Conservation (phyloP, 2,888 invertebrate genomes). For the Latheticus oryzae region DNA sequence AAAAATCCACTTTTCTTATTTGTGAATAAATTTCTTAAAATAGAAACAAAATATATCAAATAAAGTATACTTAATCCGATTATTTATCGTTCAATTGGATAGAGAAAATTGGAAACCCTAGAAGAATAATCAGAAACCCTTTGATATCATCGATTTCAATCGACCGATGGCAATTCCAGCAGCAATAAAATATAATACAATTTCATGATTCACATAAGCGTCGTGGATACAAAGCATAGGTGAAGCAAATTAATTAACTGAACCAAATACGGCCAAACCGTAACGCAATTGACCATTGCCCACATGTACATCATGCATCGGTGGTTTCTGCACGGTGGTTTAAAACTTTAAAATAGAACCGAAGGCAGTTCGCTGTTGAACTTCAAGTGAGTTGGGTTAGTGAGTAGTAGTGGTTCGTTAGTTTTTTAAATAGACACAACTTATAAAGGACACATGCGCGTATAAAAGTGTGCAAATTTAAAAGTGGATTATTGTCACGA, state of each 20-base stretch:
- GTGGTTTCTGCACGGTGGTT: slow-evolving; percentile 49
- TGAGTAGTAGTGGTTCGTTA: slow-evolving; percentile 46
- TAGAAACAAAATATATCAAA: no score
- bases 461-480: slow-evolving; percentile 29
- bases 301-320: slow-evolving; percentile 48
- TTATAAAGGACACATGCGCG: slow-evolving; percentile 27
- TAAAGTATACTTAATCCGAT: slow-evolving; percentile 2
- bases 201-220: neutral
- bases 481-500: slow-evolving; percentile 12
- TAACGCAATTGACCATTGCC: slow-evolving; percentile 46
- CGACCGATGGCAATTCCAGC: neutral
- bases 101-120: slow-evolving; percentile 26
- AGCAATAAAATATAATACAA: no score
- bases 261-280: slow-evolving; percentile 6
- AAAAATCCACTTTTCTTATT: no score
- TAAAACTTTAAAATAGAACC: slow-evolving; percentile 52
- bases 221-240: slow-evolving; percentile 8
- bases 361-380: slow-evolving; percentile 49
- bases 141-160: slow-evolving; percentile 6
- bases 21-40: no score
- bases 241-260: slow-evolving; percentile 20
- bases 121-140: slow-evolving; percentile 25
- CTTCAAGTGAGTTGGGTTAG: slow-evolving; percentile 47
- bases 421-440: slow-evolving; percentile 45
- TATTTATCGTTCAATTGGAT: slow-evolving; percentile 14